Evolutionary conservation across 2,113 vertebrate genomes (phyloP).

Genomic region (Labeo rohita): DNA sequence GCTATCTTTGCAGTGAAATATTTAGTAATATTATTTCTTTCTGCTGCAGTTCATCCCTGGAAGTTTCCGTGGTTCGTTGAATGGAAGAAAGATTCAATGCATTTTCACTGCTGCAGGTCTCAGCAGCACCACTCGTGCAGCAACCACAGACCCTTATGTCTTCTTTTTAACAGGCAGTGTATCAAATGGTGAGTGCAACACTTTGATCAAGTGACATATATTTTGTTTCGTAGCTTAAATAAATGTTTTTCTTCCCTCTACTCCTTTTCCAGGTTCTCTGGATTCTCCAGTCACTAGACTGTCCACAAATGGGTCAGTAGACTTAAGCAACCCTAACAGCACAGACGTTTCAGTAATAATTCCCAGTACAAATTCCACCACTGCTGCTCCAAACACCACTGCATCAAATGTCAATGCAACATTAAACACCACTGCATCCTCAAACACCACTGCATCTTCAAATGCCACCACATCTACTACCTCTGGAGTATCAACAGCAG

Average conservation of each 20-base stretch:
- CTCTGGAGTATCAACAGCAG: background rate
- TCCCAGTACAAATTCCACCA: background rate
- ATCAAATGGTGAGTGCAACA: constrained; percentile 53
- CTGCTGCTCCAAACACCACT: background rate
- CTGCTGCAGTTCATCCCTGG: constrained; percentile 45
- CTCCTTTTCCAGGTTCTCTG: constrained; percentile 43
- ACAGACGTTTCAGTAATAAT: background rate
- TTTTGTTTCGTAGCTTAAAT: background rate
- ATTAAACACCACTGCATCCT: background rate
- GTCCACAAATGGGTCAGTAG: fast-evolving
- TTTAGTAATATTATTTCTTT: background rate
- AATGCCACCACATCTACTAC: background rate
- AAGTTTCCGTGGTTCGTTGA: constrained; percentile 46
- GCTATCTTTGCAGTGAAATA: background rate
- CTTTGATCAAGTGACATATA: background rate
- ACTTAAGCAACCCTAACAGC: constrained; percentile 46
- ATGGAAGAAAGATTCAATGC: constrained; percentile 49
- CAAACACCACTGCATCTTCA: background rate
- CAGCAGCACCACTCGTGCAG: too few species aligned
- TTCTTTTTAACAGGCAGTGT: background rate
- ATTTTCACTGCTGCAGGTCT: constrained; percentile 44
- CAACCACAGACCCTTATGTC: background rate
- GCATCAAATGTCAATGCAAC: background rate
- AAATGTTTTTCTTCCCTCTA: background rate
- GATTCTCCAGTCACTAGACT: fast-evolving